These are phyloP conservation scores for Caiman crocodilus DNA, from an alignment of 2,797 vertebrate species.

Conservation along the genomic window DNA sequence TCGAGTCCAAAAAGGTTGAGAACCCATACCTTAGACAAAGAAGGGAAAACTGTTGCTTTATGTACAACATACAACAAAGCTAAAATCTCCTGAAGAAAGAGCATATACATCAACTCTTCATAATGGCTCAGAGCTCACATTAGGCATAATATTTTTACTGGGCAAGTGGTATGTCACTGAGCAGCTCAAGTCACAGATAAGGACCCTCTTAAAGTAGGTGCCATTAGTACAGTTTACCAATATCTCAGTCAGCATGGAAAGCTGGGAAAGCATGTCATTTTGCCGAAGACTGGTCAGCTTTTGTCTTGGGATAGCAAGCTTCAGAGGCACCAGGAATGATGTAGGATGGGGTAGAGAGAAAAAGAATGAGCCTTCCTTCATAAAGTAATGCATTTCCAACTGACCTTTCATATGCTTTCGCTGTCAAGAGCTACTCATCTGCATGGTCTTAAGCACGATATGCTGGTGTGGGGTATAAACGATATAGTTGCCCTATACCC, in stretches of 20 bases:
- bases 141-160: not conserved
- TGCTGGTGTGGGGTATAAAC: not conserved
- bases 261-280: not conserved
- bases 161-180: not conserved
- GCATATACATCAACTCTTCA: not conserved
- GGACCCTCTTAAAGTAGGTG: not conserved
- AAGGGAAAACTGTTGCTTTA: not conserved
- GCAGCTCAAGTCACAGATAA: not conserved
- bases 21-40: not conserved
- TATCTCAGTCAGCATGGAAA: not conserved
- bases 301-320: not conserved
- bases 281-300: not conserved
- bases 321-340: not conserved
- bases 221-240: not conserved
- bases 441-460: not conserved
- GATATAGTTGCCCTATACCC: not conserved
- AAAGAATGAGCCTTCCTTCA: not conserved
- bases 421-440: not conserved
- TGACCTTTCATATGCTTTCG: not conserved
- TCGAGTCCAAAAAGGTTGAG: too few relatives aligned
- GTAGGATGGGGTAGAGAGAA: not conserved
- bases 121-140: not conserved
- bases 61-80: not conserved
- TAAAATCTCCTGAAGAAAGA: not conserved
- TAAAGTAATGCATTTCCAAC: not conserved